These are phyloP conservation scores for Ips nitidus DNA, from an alignment of 1,140 invertebrate genomes.

Conservation along the genomic window DNA sequence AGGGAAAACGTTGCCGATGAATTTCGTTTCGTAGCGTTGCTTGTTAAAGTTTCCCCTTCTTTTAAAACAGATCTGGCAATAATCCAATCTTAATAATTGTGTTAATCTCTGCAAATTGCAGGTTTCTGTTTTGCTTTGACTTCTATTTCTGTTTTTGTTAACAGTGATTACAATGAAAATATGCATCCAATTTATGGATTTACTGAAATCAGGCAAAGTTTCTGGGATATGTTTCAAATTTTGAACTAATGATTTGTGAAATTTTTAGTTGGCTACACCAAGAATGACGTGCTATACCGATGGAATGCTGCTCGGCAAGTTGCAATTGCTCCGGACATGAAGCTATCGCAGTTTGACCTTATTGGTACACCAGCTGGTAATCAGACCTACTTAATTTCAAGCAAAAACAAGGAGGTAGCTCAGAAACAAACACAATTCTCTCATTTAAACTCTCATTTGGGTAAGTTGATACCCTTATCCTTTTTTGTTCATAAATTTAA, in stretches of 20 bases:
- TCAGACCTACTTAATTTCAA: slow-evolving; percentile 57
- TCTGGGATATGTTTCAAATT: not conserved
- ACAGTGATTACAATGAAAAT: too few species aligned
- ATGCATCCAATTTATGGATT: too few species aligned
- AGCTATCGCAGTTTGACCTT: slow-evolving; percentile 82
- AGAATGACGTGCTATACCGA: slow-evolving; percentile 76
- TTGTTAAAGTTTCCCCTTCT: slow-evolving; percentile 6
- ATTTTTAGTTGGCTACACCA: slow-evolving; percentile 80
- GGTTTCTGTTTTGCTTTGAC: not conserved
- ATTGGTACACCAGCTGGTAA: slow-evolving; percentile 76
- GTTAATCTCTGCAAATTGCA: slow-evolving; percentile 15
- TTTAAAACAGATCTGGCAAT: slow-evolving; percentile 15
- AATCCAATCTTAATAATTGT: slow-evolving; percentile 21
- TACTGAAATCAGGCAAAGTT: too few species aligned
- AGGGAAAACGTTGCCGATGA: not conserved
- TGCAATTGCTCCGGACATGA: slow-evolving; percentile 81
- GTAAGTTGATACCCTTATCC: slow-evolving; percentile 2
- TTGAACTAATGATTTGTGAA: not conserved
- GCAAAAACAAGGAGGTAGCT: not conserved
- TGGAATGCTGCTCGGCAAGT: slow-evolving; percentile 79
- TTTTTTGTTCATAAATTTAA: too few species aligned
- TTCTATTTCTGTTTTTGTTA: too few species aligned
- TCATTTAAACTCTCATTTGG: slow-evolving; percentile 15
- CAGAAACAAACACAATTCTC: too few species aligned
- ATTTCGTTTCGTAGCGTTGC: not conserved